Evolutionary conservation across 2,797 vertebrate genomes (phyloP).

Genomic region (Hypotaenidia philippensis): DNA sequence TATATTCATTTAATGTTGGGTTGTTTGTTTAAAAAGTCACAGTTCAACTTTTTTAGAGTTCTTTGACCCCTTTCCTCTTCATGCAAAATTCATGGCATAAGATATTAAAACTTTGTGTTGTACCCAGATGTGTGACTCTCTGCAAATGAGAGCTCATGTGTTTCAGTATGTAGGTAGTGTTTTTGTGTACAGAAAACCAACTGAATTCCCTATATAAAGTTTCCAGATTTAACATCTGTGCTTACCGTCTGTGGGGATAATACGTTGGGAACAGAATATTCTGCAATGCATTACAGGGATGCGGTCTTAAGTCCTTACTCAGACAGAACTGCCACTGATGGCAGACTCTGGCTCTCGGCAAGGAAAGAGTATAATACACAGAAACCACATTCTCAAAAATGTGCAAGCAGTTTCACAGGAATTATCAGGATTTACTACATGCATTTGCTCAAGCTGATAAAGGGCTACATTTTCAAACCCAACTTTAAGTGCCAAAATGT

Average conservation of each 20-base stretch:
- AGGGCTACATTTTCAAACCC: neutral
- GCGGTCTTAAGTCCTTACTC: neutral
- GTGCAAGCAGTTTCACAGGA: neutral
- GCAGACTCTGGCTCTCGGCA: neutral
- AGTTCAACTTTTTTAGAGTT: neutral
- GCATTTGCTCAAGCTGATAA: slow-evolving; percentile 2
- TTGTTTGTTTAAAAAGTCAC: neutral
- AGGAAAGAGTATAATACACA: neutral
- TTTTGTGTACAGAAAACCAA: neutral
- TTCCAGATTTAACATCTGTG: neutral
- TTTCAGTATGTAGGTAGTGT: neutral
- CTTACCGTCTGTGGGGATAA: neutral
- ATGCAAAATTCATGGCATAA: neutral
- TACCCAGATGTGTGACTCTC: neutral
- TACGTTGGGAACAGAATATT: neutral
- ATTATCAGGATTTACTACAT: slow-evolving; percentile 22
- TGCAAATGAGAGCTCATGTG: neutral
- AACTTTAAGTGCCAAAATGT: neutral
- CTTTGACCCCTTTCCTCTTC: neutral
- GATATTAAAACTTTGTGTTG: neutral
- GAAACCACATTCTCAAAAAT: neutral
- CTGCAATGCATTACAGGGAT: neutral
- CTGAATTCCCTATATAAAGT: neutral
- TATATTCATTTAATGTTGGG: neutral
- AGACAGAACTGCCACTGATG: neutral